Percentiles rank a stretch among this genome's conserved stretches.
Evolutionary conservation across 2,888 invertebrate genomes (phyloP).

Genomic region (Chloroclysta siterata): DNA sequence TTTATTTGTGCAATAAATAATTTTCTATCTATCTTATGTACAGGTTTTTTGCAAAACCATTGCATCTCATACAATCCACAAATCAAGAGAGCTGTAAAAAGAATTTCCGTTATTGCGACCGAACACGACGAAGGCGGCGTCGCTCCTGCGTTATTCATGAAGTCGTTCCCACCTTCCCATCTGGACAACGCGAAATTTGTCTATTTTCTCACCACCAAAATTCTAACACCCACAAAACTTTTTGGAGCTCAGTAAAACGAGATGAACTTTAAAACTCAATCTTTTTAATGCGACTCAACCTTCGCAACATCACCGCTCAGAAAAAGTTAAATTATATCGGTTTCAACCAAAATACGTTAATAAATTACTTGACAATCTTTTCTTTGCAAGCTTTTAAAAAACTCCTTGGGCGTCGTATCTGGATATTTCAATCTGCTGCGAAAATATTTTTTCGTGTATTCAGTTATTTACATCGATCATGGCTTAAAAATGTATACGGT

Average conservation of each 20-base stretch:
- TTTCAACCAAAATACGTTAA: slow-evolving; percentile 39
- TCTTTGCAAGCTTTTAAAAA: slow-evolving; percentile 25
- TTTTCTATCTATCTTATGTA: too few relatives aligned
- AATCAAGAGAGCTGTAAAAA: slow-evolving; percentile 62
- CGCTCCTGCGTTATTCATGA: slow-evolving; percentile 72
- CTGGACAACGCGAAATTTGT: slow-evolving; percentile 68
- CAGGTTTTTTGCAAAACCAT: slow-evolving; percentile 26
- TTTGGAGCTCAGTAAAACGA: slow-evolving; percentile 53
- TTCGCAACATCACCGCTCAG: slow-evolving; percentile 30
- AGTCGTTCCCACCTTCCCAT: slow-evolving; percentile 60
- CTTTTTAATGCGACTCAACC: slow-evolving; percentile 38
- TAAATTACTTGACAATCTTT: slow-evolving; percentile 47
- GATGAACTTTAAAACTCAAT: slow-evolving; percentile 48
- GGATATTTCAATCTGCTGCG: slow-evolving; percentile 11
- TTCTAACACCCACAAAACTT: slow-evolving; percentile 59
- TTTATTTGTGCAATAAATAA: too few relatives aligned
- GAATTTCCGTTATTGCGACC: slow-evolving; percentile 61
- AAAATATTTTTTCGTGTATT: neutral
- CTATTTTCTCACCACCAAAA: slow-evolving; percentile 62
- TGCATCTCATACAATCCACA: slow-evolving; percentile 47
- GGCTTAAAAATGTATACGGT: slow-evolving; percentile 4
- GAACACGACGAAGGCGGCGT: slow-evolving; percentile 70
- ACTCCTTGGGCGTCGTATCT: neutral
- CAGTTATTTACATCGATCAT: neutral
- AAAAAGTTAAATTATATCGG: slow-evolving; percentile 38